Evolutionary conservation across 1,140 invertebrate species (phyloP).

Genomic region (Calliphora vicina): DNA sequence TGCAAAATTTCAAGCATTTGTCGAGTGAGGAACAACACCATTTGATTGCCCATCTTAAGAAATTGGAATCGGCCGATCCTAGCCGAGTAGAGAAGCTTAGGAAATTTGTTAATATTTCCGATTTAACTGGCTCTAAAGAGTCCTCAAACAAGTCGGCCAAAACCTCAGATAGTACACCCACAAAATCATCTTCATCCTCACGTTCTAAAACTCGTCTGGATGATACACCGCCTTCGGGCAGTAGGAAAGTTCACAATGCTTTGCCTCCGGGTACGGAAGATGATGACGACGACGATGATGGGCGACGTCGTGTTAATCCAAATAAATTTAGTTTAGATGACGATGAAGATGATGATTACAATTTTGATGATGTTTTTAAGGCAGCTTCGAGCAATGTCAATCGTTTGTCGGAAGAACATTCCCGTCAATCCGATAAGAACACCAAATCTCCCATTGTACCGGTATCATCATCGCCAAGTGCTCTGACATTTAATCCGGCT

Average conservation of each 20-base stretch:
- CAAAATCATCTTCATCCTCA: slow-evolving; percentile 25
- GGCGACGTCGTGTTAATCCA: slow-evolving; percentile 34
- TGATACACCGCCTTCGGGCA: slow-evolving; percentile 22
- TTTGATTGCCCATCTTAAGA: slow-evolving; percentile 79
- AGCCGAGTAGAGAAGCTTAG: slow-evolving; percentile 74
- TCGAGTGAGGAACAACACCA: slow-evolving; percentile 80
- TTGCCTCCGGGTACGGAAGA: slow-evolving; percentile 41
- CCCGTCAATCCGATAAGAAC: background rate
- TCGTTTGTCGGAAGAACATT: slow-evolving; percentile 62
- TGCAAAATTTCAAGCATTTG: slow-evolving; percentile 82
- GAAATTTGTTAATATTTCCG: slow-evolving; percentile 71
- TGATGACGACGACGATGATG: slow-evolving; percentile 35
- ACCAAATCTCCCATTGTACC: slow-evolving; percentile 39
- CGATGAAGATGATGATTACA: slow-evolving; percentile 74
- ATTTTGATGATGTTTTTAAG: slow-evolving; percentile 74
- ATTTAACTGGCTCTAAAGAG: slow-evolving; percentile 55
- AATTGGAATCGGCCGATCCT: slow-evolving; percentile 76
- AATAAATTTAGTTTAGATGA: slow-evolving; percentile 61
- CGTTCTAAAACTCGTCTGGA: slow-evolving; percentile 10
- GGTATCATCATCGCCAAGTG: slow-evolving; percentile 44
- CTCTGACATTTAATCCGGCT: slow-evolving; percentile 57
- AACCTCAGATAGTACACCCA: background rate
- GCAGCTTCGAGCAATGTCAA: slow-evolving; percentile 70
- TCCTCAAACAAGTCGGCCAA: background rate
- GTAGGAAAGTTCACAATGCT: slow-evolving; percentile 41